These are phyloP conservation scores for Arizona elegans DNA, from an alignment of 2,113 vertebrate genomes.

Conservation along the genomic window DNA sequence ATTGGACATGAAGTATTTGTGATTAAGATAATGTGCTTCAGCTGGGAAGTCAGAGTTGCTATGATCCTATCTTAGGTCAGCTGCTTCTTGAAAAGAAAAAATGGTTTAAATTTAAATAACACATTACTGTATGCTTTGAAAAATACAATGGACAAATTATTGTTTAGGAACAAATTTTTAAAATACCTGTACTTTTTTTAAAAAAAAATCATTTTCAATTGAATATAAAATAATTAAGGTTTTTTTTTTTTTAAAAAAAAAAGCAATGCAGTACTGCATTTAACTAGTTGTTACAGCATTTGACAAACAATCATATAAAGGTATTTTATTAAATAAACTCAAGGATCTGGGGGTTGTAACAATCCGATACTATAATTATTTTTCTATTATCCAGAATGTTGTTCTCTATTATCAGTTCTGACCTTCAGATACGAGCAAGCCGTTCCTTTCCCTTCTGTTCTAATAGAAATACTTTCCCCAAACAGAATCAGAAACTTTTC, in stretches of 20 bases:
- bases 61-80: background rate
- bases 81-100: background rate
- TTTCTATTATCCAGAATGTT: background rate
- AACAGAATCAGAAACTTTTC: background rate
- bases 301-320: background rate
- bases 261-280: background rate
- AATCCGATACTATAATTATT: background rate
- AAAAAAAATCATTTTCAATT: background rate
- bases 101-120: background rate
- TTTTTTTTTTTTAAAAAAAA: background rate
- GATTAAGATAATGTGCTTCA: background rate
- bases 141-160: background rate
- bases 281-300: background rate
- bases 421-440: background rate
- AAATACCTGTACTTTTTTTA: background rate
- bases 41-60: background rate
- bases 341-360: background rate
- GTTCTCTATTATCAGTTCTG: background rate
- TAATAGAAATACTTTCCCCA: background rate
- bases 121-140: background rate
- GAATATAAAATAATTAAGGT: background rate
- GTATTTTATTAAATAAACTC: background rate
- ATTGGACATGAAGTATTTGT: background rate
- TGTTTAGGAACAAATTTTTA: background rate
- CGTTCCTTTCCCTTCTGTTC: background rate